These are phyloP conservation scores for Limonius californicus DNA, from an alignment of 1,140 invertebrate species.

Conservation along the genomic window DNA sequence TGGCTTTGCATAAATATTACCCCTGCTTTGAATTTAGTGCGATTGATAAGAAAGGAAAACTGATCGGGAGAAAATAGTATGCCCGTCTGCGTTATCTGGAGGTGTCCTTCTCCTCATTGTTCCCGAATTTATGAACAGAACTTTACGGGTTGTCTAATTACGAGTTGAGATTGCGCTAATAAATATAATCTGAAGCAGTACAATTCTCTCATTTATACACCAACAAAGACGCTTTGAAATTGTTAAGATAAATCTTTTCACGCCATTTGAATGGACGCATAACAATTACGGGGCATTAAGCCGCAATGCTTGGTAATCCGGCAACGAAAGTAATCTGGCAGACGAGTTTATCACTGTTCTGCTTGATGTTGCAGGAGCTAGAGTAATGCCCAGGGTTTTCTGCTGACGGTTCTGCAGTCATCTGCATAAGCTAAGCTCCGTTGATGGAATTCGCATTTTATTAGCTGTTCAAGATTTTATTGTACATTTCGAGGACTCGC, in stretches of 20 bases:
- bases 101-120: not conserved
- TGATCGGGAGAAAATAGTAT: no score
- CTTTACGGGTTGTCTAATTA: not conserved
- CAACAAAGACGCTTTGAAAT: constrained; percentile 1
- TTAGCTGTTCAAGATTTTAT: constrained; percentile 5
- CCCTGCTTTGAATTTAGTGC: no score
- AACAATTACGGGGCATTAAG: constrained; percentile 21
- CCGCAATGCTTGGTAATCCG: constrained; percentile 14
- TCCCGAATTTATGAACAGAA: not conserved
- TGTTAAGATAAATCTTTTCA: constrained; percentile 16
- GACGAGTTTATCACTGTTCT: constrained; percentile 16
- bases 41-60: no score
- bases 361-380: not conserved
- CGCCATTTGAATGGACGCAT: constrained; percentile 19
- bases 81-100: no score
- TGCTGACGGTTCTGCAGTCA: not conserved
- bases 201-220: not conserved
- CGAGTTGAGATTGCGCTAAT: constrained; percentile 1
- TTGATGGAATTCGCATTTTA: constrained; percentile 20
- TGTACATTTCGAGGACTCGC: not conserved
- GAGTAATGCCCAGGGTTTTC: not conserved
- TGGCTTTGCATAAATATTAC: no score
- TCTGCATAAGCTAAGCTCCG: constrained; percentile 12
- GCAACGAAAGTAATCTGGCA: constrained; percentile 18
- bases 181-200: not conserved